phyloP scores from a whole-genome alignment of 2,888 invertebrate genomes.

The Meta bourneti region DNA sequence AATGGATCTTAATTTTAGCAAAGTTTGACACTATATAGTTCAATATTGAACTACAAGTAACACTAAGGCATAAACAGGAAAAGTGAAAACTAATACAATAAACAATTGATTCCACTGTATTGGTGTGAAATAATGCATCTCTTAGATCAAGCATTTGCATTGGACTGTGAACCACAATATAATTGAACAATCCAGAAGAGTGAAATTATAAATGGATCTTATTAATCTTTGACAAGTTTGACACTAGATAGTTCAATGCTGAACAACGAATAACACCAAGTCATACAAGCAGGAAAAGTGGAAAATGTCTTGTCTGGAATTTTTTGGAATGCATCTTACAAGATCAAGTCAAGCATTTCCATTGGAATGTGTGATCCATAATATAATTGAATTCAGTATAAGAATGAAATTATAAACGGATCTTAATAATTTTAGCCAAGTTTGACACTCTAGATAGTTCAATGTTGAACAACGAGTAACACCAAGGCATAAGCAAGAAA shows the following conservation, averaged over 20 bases:
- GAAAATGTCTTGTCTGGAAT: too few relatives aligned
- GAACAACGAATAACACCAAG: background rate
- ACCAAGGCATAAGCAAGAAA: background rate
- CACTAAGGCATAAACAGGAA: slow-evolving; percentile 49
- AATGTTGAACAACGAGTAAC: background rate
- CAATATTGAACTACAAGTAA: slow-evolving; percentile 27
- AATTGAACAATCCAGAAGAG: background rate
- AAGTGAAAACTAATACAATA: too few relatives aligned
- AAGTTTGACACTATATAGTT: background rate
- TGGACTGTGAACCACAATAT: background rate
- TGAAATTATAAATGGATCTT: background rate
- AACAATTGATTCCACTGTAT: too few relatives aligned
- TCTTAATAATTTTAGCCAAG: slow-evolving; percentile 5
- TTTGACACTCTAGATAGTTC: slow-evolving; percentile 35
- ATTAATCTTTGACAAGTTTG: background rate
- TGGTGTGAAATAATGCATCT: background rate
- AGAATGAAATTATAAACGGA: background rate
- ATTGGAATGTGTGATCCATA: background rate
- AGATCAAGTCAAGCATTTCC: background rate
- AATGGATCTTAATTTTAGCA: background rate
- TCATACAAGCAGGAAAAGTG: background rate
- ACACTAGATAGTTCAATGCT: background rate
- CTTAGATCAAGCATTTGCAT: background rate
- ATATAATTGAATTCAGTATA: background rate
- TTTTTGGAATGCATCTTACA: too few relatives aligned